phyloP scores from a whole-genome alignment of 64 coral and sea anemone genomes.

The Stichodactyla helianthus region DNA sequence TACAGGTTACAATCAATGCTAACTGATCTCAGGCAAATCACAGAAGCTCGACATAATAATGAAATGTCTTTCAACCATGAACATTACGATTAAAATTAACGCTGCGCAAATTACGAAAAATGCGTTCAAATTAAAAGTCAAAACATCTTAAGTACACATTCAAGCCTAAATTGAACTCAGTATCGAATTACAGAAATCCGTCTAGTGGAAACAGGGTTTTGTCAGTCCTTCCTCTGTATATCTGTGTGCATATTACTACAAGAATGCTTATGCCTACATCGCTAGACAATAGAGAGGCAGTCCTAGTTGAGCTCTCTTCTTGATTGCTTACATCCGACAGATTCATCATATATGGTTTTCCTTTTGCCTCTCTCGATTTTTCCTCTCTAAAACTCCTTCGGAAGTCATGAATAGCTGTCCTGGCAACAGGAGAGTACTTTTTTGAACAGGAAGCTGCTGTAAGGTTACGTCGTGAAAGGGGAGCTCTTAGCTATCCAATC shows the following conservation, averaged over 20 bases:
- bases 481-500: too few relatives aligned
- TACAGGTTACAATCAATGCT: neutral
- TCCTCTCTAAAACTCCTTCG: neutral
- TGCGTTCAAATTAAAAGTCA: neutral
- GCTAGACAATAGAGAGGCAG: neutral
- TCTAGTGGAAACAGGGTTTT: neutral
- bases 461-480: too few relatives aligned
- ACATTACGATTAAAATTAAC: neutral
- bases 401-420: neutral
- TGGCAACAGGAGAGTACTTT: neutral
- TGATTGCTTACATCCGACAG: too few relatives aligned
- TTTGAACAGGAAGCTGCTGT: neutral
- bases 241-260: neutral
- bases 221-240: neutral
- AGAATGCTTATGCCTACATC: neutral
- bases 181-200: neutral
- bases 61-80: neutral
- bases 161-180: neutral
- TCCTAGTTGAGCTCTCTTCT: too few relatives aligned
- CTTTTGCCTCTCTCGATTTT: neutral
- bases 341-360: neutral
- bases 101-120: neutral
- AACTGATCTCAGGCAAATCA: neutral
- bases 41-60: neutral
- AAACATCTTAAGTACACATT: neutral